Evolutionary conservation across 2,888 invertebrate genomes (phyloP), one percentile per base, ranked within the genome.

Genomic region (Adelognathus sp.): DNA sequence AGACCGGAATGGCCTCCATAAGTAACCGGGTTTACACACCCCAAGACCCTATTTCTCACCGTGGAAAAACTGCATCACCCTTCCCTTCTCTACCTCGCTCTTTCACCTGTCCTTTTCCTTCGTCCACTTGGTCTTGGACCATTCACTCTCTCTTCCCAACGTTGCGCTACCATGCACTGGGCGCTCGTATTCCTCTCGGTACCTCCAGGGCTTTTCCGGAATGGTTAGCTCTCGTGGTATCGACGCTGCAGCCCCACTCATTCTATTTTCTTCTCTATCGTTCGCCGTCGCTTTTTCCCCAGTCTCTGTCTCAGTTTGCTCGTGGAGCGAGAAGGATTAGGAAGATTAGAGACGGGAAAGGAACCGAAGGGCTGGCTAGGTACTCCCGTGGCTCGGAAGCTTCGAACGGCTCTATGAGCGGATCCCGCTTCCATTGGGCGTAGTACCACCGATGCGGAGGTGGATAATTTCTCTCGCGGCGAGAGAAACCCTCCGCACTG

Each of bases 21-120:
- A 90, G 90, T 90, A 90, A 90, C 90, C 87, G 88, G 90, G 89
- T 89, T 90, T 90, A 90, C 90, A 89, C 89, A 88, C 89, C 90
- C 88, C 86, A 87, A 89, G 89, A 89, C 88, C 88, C 88, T 88
- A 90, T 90, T 90, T 90, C 88, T 90, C 90, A 90, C 88, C 84
- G 87, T 86, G 85, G 86, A 90, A 90, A 90, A 90, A 89, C 85
- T 88, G 87, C 87, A 88, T 86, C 87, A 70, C 66, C 76, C 79
- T 52, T 50, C 67, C 52, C 21, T 33, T 71, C 52, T 44, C 54
- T 46, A 67, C 18, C 41, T 63, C 52, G 50, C 76, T 79, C 71
- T 80, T 71, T 78, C 66, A 31, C 66, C 50, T 69, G 46, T n/a
- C n/a, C 83, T 70, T 72, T 73, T 74, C 73, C 76, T 78, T 76